A percentile compares a stretch with the other conserved stretches of the same genome.
Evolutionary conservation across 2,113 vertebrate genomes (phyloP).

Genomic region (Hyperoodon ampullatus): DNA sequence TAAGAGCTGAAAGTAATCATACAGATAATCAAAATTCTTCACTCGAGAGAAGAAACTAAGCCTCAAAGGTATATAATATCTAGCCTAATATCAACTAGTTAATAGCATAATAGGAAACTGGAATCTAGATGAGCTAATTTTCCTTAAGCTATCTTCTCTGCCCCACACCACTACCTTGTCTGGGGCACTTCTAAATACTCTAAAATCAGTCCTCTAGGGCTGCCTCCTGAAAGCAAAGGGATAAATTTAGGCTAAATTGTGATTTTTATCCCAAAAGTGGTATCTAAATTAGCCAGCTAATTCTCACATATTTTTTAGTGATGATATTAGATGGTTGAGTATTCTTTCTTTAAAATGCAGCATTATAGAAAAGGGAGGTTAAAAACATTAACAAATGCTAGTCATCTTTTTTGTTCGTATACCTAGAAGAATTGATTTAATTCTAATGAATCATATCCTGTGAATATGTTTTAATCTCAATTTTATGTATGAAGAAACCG

Average conservation of each 20-base stretch:
- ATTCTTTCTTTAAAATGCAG: neutral
- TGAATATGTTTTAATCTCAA: neutral
- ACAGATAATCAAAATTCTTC: neutral
- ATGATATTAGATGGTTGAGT: neutral
- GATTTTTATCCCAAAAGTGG: neutral
- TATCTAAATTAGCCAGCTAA: neutral
- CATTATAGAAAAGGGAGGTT: neutral
- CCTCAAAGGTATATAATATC: neutral
- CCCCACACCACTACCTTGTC: neutral
- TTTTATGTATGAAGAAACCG: neutral
- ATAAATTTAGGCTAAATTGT: neutral
- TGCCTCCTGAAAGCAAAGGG: neutral
- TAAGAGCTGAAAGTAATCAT: neutral
- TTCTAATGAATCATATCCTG: neutral
- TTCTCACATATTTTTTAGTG: neutral
- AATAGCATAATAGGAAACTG: neutral
- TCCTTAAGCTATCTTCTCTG: neutral
- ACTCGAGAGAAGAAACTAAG: neutral
- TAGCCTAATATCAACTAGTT: neutral
- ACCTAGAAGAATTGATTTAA: neutral
- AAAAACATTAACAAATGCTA: neutral
- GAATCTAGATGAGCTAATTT: neutral
- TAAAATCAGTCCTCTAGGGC: neutral
- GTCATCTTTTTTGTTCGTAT: neutral
- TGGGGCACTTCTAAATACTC: neutral